Evolutionary conservation across 2,888 invertebrate species (phyloP).

Genomic region (Limenitis arthemis): DNA sequence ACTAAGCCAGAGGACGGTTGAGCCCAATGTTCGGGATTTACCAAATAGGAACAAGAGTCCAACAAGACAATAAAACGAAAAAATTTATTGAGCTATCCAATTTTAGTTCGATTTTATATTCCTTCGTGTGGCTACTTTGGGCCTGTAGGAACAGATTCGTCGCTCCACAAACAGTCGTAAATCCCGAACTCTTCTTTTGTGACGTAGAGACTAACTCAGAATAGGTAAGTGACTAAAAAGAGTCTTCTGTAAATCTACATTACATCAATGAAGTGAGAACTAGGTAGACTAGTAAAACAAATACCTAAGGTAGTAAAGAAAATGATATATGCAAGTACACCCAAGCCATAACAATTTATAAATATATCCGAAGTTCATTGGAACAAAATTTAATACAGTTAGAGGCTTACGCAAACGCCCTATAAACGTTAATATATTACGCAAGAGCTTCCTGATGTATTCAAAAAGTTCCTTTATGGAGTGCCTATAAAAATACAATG

Average conservation of each 20-base stretch:
- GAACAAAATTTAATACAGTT: neutral
- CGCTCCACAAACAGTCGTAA: conserved; percentile 28
- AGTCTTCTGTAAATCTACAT: too few relatives aligned
- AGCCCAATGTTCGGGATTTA: conserved; percentile 38
- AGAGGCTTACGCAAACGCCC: conserved; percentile 53
- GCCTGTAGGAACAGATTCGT: conserved; percentile 16
- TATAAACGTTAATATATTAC: conserved; percentile 59
- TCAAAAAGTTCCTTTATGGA: conserved; percentile 61
- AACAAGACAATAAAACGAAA: conserved; percentile 4
- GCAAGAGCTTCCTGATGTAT: conserved; percentile 52
- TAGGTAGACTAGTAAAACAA: too few relatives aligned
- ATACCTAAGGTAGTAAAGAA: too few relatives aligned
- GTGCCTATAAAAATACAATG: conserved; percentile 65
- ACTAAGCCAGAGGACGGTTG: conserved; percentile 41
- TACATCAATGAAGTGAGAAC: too few relatives aligned
- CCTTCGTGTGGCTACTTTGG: conserved; percentile 17
- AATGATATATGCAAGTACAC: too few relatives aligned
- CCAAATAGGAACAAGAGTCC: conserved; percentile 11
- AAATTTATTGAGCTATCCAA: conserved; percentile 12
- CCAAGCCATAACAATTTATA: neutral
- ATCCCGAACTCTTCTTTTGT: too few relatives aligned
- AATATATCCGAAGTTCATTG: too few relatives aligned
- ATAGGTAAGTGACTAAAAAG: too few relatives aligned
- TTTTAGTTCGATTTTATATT: conserved; percentile 18
- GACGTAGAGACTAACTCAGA: too few relatives aligned